Evolutionary conservation across 2,797 vertebrate species (phyloP), one percentile per base, ranked within the genome.

Genomic region (Echeneis naucrates): DNA sequence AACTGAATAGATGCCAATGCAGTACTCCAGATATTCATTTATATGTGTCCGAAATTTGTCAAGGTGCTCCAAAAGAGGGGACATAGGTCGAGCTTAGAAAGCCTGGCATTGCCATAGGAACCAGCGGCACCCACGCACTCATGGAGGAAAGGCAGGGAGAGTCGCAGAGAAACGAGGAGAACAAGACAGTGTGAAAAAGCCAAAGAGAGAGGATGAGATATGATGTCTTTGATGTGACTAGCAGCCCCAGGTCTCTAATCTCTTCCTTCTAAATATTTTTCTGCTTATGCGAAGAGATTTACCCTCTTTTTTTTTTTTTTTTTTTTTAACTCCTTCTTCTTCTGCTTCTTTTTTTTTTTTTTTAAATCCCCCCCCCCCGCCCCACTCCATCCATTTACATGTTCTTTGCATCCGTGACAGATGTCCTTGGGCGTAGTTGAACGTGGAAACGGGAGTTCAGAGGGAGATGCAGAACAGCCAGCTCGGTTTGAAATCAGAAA

Each of bases 61-160:
- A 85, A 75, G 74, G 59, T 24, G 21, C 67, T 76, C 65, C 48
- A 75, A 77, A 70, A 78, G 61, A 59, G 65, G 75, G 82, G 78
- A 77, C 85, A 87, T 64, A 77, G 82, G 90, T 91, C 76, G 75
- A 58, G 82, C 74, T 86, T 26, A 50, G 84, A 80, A 56, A 84
- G 83, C 80, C 82, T 82, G 86, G 81, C 81, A 91, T 92, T 87
- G 82, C 88, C 89, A 92, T 87, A 88, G 88, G 87, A 92, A 92
- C 88, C 64, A 55, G 78, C 75, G 78, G 80, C 87, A 76, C 87
- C 85, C 88, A 91, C 89, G 81, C 88, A 85, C 56, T 60, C 68
- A 70, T 19, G 66, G 57, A 78, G 79, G 21, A 60, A 69, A 80
- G 80, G 75, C 87, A 78, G 77, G 45, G 72, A 77, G 77, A 85